These are phyloP conservation scores for Lepidothrix coronata DNA, from an alignment of 2,113 vertebrate species.

Conservation along the genomic window DNA sequence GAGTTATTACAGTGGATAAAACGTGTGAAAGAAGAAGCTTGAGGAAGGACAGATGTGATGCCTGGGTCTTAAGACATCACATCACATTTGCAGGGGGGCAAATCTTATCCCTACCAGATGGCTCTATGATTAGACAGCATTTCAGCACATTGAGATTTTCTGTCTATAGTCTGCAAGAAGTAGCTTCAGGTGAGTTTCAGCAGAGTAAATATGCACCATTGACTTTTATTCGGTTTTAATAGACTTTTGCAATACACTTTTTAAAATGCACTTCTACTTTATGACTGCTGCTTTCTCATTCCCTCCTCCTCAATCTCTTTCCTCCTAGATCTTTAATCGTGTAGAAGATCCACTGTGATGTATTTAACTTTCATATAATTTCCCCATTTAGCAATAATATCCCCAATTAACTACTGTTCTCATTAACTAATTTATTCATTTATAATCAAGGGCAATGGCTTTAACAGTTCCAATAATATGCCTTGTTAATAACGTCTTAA, in stretches of 20 bases:
- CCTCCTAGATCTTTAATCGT: conserved; percentile 33
- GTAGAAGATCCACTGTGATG: conserved; percentile 24
- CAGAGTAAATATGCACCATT: conserved; percentile 11
- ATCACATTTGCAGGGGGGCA: neutral
- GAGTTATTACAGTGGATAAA: neutral
- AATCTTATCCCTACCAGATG: neutral
- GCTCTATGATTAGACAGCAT: neutral
- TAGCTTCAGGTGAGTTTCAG: neutral
- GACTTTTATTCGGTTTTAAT: conserved; percentile 43
- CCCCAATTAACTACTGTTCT: conserved; percentile 52
- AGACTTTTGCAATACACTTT: neutral
- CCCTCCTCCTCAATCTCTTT: conserved; percentile 17
- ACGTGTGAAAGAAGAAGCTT: neutral
- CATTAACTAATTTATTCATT: conserved; percentile 62
- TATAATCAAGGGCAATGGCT: conserved; percentile 52
- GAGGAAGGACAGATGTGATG: neutral
- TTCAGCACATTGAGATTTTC: neutral
- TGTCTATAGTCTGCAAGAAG: neutral
- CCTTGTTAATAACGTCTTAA: conserved; percentile 48
- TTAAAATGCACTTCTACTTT: neutral
- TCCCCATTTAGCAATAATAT: conserved; percentile 56
- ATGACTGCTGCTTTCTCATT: conserved; percentile 8
- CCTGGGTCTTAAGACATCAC: neutral
- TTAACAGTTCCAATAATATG: conserved; percentile 47
- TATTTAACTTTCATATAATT: conserved; percentile 61